These are phyloP conservation scores for Leuciscus waleckii DNA, from an alignment of 2,797 vertebrate species.

Conservation along the genomic window DNA sequence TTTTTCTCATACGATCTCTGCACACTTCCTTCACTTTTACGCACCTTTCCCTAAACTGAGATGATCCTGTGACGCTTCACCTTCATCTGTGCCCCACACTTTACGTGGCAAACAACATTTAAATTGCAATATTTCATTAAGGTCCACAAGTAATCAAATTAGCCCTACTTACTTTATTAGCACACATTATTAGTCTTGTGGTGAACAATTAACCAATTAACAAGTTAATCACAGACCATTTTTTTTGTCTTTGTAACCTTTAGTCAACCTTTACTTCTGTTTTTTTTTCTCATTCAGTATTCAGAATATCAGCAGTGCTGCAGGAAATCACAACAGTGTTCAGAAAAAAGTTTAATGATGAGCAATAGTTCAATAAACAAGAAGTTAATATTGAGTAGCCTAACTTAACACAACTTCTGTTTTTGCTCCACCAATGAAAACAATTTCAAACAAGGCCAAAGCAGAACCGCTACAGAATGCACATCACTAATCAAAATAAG, in stretches of 20 bases:
- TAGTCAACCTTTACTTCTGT: too few relatives aligned
- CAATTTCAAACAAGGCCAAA: not conserved
- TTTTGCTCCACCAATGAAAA: not conserved
- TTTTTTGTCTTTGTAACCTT: not conserved
- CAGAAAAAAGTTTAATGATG: not conserved
- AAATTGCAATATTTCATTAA: not conserved
- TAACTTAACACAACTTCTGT: not conserved
- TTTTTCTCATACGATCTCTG: slow-evolving; percentile 5
- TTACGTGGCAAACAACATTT: not conserved
- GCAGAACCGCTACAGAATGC: not conserved
- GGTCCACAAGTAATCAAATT: not conserved
- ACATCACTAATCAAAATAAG: not conserved
- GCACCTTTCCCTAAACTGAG: slow-evolving; percentile 21
- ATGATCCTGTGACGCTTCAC: not conserved
- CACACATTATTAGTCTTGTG: not conserved
- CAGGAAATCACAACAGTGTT: not conserved
- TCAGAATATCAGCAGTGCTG: not conserved
- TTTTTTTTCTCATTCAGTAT: not conserved
- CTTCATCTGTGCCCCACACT: not conserved
- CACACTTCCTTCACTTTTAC: slow-evolving; percentile 23
- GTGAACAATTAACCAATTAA: not conserved
- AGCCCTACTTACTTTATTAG: not conserved
- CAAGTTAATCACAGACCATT: too few relatives aligned
- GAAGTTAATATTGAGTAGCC: not conserved
- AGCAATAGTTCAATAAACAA: not conserved